A percentile compares a stretch with the other conserved stretches of the same genome.
Conservation (phyloP, 2,113 vertebrate genomes). For the Plestiodon gilberti region DNA sequence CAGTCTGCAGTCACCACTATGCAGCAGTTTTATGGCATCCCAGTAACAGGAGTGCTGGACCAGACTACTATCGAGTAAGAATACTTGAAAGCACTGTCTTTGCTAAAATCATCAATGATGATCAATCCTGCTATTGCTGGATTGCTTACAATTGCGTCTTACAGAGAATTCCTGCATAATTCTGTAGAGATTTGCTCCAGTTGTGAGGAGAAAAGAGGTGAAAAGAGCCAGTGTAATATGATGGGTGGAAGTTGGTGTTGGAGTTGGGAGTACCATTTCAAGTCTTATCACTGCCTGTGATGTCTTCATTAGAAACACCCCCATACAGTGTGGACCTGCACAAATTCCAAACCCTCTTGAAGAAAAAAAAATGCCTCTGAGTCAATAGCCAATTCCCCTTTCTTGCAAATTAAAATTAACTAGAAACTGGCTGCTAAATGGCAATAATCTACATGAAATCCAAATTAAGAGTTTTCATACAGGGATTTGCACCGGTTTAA, state of each 20-base stretch:
- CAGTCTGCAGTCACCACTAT: slow-evolving; percentile 91
- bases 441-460: slow-evolving; percentile 5
- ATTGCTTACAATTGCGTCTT: neutral
- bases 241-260: neutral
- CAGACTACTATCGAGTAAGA: slow-evolving; percentile 91
- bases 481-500: slow-evolving; percentile 28
- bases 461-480: slow-evolving; percentile 15
- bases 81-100: neutral
- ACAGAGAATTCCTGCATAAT: neutral
- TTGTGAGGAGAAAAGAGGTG: neutral
- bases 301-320: neutral
- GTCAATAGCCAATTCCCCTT: neutral
- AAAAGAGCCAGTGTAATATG: neutral
- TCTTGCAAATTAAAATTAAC: slow-evolving; percentile 13
- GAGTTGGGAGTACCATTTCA: neutral
- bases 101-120: neutral
- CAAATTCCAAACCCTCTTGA: neutral
- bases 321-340: neutral
- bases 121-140: neutral
- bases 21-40: slow-evolving; percentile 93
- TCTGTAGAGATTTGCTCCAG: neutral
- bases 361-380: neutral
- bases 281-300: neutral
- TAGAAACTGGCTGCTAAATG: neutral
- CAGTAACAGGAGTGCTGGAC: slow-evolving; percentile 89